phyloP scores from a whole-genome alignment of 2,888 invertebrate species.

The Andrena minutula region DNA sequence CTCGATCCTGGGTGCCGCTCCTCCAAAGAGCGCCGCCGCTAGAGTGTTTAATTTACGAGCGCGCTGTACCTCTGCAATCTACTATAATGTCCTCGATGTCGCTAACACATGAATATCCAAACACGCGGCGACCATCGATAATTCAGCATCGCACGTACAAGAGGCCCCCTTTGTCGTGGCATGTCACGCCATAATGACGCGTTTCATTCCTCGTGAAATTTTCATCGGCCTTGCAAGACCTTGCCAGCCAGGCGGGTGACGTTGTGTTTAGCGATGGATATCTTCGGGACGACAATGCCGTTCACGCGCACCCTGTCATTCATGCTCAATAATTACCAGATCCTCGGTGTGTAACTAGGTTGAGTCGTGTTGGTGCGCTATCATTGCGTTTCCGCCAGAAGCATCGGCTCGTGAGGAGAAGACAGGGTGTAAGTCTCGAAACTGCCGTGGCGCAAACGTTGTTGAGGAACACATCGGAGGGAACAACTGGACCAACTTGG shows the following conservation, averaged over 20 bases:
- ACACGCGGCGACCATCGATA: slow-evolving; percentile 79
- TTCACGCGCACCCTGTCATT: not conserved
- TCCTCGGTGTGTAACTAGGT: not conserved
- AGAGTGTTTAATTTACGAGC: no score
- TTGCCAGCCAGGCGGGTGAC: slow-evolving; percentile 40
- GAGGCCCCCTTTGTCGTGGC: slow-evolving; percentile 72
- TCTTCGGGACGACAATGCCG: not conserved
- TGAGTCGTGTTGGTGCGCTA: not conserved
- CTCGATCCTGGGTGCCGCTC: no score
- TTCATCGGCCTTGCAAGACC: slow-evolving; percentile 67
- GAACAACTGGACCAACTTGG: not conserved
- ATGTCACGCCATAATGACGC: slow-evolving; percentile 75
- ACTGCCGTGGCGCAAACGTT: not conserved
- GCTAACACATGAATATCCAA: slow-evolving; percentile 78
- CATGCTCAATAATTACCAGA: not conserved
- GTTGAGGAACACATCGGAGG: not conserved
- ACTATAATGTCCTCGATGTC: slow-evolving; percentile 66
- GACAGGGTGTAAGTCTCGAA: no score
- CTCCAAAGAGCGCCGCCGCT: no score
- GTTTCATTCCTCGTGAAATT: slow-evolving; percentile 69
- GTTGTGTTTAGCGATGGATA: not conserved
- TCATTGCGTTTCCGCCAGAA: not conserved
- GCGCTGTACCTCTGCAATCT: no score
- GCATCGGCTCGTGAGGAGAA: not conserved
- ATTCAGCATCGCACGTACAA: slow-evolving; percentile 79